These are phyloP conservation scores for Erynnis tages DNA, from an alignment of 2,888 invertebrate genomes.

Conservation along the genomic window DNA sequence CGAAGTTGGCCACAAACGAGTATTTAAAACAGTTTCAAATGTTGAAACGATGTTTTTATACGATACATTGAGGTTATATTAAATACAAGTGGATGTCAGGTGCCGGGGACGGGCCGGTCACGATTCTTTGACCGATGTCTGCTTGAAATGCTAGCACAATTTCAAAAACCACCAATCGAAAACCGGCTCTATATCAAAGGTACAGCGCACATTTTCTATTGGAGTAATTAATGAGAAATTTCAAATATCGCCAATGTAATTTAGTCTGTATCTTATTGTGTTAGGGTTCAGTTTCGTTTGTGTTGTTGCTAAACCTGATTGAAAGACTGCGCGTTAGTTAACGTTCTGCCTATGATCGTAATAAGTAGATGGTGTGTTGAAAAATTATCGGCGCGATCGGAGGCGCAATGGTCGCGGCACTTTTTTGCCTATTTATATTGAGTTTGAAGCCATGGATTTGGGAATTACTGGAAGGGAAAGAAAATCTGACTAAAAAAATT, in stretches of 20 bases:
- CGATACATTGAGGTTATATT: conserved; percentile 63
- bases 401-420: conserved; percentile 76
- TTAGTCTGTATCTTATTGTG: conserved; percentile 7
- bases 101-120: conserved; percentile 76
- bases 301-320: conserved; percentile 35
- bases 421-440: conserved; percentile 78
- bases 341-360: conserved; percentile 78
- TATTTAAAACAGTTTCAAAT: conserved; percentile 57
- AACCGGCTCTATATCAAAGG: conserved; percentile 19
- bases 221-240: conserved; percentile 32
- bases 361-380: conserved; percentile 81
- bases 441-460: conserved; percentile 54
- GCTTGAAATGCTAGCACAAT: conserved; percentile 57
- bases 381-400: conserved; percentile 80
- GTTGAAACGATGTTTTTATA: conserved; percentile 55
- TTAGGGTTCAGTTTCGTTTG: conserved; percentile 40
- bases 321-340: conserved; percentile 68
- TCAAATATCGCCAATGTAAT: conserved; percentile 29
- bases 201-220: conserved; percentile 35
- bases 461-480: conserved; percentile 46
- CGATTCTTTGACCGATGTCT: conserved; percentile 79
- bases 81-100: conserved; percentile 74
- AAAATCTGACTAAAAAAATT: no score
- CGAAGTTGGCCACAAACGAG: conserved; percentile 10
- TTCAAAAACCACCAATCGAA: conserved; percentile 44